These are phyloP conservation scores for Erebia aethiops DNA, from an alignment of 2,888 invertebrate species.

Conservation along the genomic window DNA sequence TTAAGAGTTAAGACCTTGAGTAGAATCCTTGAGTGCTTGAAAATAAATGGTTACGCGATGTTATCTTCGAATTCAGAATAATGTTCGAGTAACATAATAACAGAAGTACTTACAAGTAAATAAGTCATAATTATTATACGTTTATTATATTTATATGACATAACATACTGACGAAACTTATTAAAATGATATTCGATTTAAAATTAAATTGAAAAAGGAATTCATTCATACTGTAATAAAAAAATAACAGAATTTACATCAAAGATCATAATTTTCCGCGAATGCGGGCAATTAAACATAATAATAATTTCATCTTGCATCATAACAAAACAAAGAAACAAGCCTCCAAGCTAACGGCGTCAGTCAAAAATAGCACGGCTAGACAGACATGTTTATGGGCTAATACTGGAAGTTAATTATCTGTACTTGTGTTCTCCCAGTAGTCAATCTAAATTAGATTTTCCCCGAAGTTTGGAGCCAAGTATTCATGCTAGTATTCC, in stretches of 20 bases:
- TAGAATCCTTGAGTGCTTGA: conserved; percentile 17
- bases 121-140: no score
- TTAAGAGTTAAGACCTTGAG: conserved; percentile 25
- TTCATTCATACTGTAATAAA: no score
- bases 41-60: neutral
- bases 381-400: conserved; percentile 57
- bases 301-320: conserved; percentile 9
- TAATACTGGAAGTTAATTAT: conserved; percentile 59
- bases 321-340: conserved; percentile 29
- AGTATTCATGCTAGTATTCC: conserved; percentile 50
- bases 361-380: conserved; percentile 45
- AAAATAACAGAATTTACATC: neutral
- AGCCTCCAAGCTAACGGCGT: conserved; percentile 36
- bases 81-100: neutral
- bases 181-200: no score
- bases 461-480: conserved; percentile 55
- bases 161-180: no score
- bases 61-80: neutral
- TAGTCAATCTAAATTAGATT: conserved; percentile 58
- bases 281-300: neutral
- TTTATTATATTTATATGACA: no score
- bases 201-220: no score
- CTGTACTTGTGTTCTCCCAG: conserved; percentile 52
- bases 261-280: neutral
- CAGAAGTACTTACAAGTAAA: no score